These are phyloP conservation scores for Leptopilina boulardi DNA, from an alignment of 1,140 invertebrate genomes.

Conservation along the genomic window DNA sequence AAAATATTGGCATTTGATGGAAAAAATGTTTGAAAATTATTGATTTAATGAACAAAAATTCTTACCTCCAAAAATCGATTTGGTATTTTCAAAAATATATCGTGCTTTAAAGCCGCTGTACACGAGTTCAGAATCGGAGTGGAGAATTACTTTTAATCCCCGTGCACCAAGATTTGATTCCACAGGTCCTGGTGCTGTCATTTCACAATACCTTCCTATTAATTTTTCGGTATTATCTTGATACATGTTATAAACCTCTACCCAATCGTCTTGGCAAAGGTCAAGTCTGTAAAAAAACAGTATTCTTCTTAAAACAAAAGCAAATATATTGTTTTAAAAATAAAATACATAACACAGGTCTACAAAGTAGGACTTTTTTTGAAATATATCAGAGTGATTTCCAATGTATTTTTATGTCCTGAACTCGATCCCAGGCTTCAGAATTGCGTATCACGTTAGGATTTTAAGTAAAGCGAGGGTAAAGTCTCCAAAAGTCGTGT, in stretches of 20 bases:
- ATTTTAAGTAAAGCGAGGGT: too few relatives aligned
- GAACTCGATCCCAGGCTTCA: too few relatives aligned
- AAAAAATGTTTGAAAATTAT: neutral
- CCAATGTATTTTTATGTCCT: too few relatives aligned
- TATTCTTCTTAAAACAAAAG: neutral
- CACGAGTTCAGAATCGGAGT: constrained; percentile 89
- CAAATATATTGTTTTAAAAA: too few relatives aligned
- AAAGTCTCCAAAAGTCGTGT: too few relatives aligned
- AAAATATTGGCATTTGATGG: too few relatives aligned
- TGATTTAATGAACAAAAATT: neutral
- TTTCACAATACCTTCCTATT: constrained; percentile 90
- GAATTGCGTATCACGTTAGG: too few relatives aligned
- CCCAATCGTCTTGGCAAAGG: constrained; percentile 93
- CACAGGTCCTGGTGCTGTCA: constrained; percentile 90
- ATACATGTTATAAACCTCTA: constrained; percentile 94
- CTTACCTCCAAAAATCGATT: constrained; percentile 88
- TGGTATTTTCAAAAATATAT: constrained; percentile 91
- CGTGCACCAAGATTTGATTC: constrained; percentile 91
- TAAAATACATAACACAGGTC: too few relatives aligned
- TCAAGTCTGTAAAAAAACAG: constrained; percentile 73
- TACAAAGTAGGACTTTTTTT: too few relatives aligned
- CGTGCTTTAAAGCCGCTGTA: constrained; percentile 93
- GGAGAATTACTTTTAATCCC: constrained; percentile 88
- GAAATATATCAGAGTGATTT: too few relatives aligned
- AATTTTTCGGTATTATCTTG: constrained; percentile 86